Conservation (phyloP, 2,888 invertebrate species). For the Andrena trimmerana region DNA sequence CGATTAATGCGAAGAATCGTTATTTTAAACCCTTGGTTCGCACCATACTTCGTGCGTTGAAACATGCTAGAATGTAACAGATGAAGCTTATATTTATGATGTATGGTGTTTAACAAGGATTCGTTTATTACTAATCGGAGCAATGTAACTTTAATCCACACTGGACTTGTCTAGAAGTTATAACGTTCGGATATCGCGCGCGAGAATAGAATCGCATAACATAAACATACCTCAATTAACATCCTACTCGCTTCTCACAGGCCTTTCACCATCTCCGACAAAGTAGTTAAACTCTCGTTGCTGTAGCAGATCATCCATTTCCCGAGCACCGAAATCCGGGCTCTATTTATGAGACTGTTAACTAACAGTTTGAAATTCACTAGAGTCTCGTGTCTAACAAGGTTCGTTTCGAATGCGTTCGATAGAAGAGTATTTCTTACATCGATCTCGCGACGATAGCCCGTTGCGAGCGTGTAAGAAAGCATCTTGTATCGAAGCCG, state of each 20-base stretch:
- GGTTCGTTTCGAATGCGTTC: slow-evolving; percentile 43
- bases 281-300: slow-evolving; percentile 68
- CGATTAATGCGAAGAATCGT: slow-evolving; percentile 1
- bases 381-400: slow-evolving; percentile 63
- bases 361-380: slow-evolving; percentile 73
- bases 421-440: slow-evolving; percentile 66
- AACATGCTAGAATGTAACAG: slow-evolving; percentile 31
- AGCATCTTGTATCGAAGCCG: slow-evolving; percentile 59
- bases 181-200: slow-evolving; percentile 27
- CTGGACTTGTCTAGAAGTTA: slow-evolving; percentile 60
- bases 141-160: slow-evolving; percentile 23
- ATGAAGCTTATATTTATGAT: background rate
- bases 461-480: slow-evolving; percentile 42
- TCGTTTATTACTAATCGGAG: slow-evolving; percentile 12
- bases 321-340: slow-evolving; percentile 71
- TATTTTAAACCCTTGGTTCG: slow-evolving; percentile 4
- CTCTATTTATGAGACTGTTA: slow-evolving; percentile 71
- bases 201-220: slow-evolving; percentile 68
- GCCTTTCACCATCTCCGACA: slow-evolving; percentile 67
- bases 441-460: background rate
- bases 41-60: background rate
- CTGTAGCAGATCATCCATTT: slow-evolving; percentile 69
- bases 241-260: slow-evolving; percentile 66
- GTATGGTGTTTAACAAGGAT: background rate
- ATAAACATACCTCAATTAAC: slow-evolving; percentile 71